A percentile compares a stretch with the other conserved stretches of the same genome.
phyloP scores from a whole-genome alignment of 2,888 invertebrate genomes.

The Cerastis rubricosa region DNA sequence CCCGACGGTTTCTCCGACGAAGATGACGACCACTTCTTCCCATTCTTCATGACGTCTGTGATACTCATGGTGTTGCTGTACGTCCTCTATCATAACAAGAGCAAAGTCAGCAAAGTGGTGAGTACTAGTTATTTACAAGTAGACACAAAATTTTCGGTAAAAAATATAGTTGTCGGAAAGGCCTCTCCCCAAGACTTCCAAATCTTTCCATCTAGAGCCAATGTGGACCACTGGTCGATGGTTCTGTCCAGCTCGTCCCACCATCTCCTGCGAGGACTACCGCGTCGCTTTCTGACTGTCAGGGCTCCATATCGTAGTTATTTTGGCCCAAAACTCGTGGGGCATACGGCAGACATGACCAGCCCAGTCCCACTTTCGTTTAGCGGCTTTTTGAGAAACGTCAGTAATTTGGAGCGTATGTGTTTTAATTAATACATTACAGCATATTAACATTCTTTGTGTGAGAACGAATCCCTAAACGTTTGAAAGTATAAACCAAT shows the following conservation, averaged over 20 bases:
- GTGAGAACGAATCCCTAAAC: background rate
- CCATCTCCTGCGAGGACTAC: too few relatives aligned
- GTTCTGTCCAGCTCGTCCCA: too few relatives aligned
- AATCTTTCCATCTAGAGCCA: too few relatives aligned
- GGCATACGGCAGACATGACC: too few relatives aligned
- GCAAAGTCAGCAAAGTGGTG: slow-evolving; percentile 87
- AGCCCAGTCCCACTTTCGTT: too few relatives aligned
- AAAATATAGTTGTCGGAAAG: background rate
- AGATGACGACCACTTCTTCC: slow-evolving; percentile 86
- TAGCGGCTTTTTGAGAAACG: too few relatives aligned
- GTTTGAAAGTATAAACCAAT: background rate
- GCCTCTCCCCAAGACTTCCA: too few relatives aligned
- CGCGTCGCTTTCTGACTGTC: too few relatives aligned
- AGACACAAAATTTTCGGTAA: background rate
- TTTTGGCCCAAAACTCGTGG: too few relatives aligned
- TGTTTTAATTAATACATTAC: background rate
- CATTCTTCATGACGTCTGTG: slow-evolving; percentile 85
- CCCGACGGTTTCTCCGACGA: slow-evolving; percentile 79
- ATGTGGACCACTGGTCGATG: too few relatives aligned
- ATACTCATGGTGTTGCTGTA: slow-evolving; percentile 83
- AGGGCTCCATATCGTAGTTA: too few relatives aligned
- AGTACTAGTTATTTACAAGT: slow-evolving; percentile 64
- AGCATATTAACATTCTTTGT: background rate
- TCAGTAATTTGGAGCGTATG: too few relatives aligned
- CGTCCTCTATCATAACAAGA: slow-evolving; percentile 87